Percentiles rank a stretch among this genome's conserved stretches.
These are phyloP conservation scores for Zosterops pallidus DNA, from an alignment of 2,113 vertebrate species.

Conservation along the genomic window DNA sequence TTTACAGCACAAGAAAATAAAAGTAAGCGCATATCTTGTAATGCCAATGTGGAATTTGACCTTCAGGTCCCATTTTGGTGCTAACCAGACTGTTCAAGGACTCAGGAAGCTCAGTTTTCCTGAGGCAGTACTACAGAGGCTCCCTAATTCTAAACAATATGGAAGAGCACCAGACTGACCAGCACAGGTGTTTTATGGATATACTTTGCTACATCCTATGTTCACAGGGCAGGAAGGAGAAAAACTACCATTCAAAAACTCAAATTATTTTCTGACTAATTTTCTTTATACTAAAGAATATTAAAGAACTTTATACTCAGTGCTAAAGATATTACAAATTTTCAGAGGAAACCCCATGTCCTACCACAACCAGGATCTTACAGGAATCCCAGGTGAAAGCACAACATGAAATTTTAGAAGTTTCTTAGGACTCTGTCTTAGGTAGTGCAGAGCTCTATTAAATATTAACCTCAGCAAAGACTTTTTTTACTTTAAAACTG, in stretches of 20 bases:
- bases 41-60: background rate
- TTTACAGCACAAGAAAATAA: background rate
- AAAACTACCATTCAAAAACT: background rate
- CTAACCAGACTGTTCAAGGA: background rate
- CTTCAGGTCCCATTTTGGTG: background rate
- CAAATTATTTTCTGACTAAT: background rate
- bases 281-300: background rate
- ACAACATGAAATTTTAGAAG: background rate
- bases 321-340: background rate
- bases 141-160: background rate
- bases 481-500: background rate
- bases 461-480: background rate
- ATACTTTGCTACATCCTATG: background rate
- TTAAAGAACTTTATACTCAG: background rate
- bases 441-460: background rate
- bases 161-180: background rate
- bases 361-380: background rate
- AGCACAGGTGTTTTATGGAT: background rate
- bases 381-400: background rate
- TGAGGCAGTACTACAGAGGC: background rate
- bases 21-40: background rate
- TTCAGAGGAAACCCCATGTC: background rate
- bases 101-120: background rate
- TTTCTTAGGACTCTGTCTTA: background rate
- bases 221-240: background rate